These are phyloP conservation scores for Paratilapia polleni DNA, from an alignment of 2,113 vertebrate genomes.

Conservation along the genomic window DNA sequence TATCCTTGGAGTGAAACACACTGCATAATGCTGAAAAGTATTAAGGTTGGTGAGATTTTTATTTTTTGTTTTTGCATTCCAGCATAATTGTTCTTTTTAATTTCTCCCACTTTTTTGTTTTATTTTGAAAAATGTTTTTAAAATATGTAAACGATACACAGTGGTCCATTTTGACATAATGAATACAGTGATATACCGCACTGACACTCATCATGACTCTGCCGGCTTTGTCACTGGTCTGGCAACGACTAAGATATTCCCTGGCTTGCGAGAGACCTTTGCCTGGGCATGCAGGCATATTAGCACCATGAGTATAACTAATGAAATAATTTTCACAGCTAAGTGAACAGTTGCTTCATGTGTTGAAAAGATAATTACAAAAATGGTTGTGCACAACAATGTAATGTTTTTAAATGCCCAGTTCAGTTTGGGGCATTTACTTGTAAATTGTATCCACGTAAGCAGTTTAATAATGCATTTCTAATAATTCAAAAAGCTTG, in stretches of 20 bases:
- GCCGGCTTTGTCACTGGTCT: conserved; percentile 7
- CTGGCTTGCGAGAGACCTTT: conserved; percentile 2
- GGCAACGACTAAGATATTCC: conserved; percentile 4
- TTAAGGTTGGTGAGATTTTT: background rate
- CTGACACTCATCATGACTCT: background rate
- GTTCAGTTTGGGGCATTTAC: background rate
- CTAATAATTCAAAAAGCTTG: background rate
- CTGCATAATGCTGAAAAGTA: background rate
- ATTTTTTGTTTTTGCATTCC: background rate
- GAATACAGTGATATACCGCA: background rate
- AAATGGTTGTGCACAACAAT: background rate
- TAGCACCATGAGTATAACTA: background rate
- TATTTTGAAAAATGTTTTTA: background rate
- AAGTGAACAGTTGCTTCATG: background rate
- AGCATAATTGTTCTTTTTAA: background rate
- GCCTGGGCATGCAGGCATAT: conserved; percentile 38
- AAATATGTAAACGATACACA: background rate
- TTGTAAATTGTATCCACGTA: background rate
- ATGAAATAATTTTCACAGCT: conserved; percentile 19
- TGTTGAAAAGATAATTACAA: background rate
- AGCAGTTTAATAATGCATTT: background rate
- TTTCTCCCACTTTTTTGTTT: background rate
- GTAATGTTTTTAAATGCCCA: background rate
- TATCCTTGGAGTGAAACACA: background rate
- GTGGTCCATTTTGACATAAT: background rate